Percentiles rank a stretch among this genome's conserved stretches.
phyloP scores from a whole-genome alignment of 2,113 vertebrate species.

The Prochilodus magdalenae region DNA sequence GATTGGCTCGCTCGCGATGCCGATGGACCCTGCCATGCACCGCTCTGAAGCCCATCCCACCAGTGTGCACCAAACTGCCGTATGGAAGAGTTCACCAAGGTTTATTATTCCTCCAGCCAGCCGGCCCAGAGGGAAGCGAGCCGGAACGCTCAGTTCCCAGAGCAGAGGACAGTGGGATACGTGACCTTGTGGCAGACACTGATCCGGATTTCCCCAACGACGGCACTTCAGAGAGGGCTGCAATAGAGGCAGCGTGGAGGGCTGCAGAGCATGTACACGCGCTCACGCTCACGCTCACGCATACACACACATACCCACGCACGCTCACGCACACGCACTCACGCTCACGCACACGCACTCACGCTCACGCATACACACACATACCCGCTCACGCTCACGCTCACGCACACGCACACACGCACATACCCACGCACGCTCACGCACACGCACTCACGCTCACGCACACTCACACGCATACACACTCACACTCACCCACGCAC shows the following conservation, averaged over 20 bases:
- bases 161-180: constrained; percentile 6
- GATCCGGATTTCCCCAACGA: constrained; percentile 10
- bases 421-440: too few species aligned
- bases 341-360: too few species aligned
- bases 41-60: not conserved
- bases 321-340: too few species aligned
- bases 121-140: not conserved
- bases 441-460: too few species aligned
- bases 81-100: not conserved
- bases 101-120: not conserved
- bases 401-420: too few species aligned
- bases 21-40: too few species aligned
- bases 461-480: too few species aligned
- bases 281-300: constrained; percentile 25
- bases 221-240: constrained; percentile 1
- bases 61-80: not conserved
- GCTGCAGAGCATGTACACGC: constrained; percentile 42
- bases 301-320: constrained; percentile 27
- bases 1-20: too few species aligned
- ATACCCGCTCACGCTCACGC: too few species aligned
- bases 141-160: constrained; percentile 21
- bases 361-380: too few species aligned
- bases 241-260: constrained; percentile 48
- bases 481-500: too few species aligned
- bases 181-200: constrained; percentile 28